phyloP scores from a whole-genome alignment of 2,113 vertebrate genomes.

The Bathybates hornii region DNA sequence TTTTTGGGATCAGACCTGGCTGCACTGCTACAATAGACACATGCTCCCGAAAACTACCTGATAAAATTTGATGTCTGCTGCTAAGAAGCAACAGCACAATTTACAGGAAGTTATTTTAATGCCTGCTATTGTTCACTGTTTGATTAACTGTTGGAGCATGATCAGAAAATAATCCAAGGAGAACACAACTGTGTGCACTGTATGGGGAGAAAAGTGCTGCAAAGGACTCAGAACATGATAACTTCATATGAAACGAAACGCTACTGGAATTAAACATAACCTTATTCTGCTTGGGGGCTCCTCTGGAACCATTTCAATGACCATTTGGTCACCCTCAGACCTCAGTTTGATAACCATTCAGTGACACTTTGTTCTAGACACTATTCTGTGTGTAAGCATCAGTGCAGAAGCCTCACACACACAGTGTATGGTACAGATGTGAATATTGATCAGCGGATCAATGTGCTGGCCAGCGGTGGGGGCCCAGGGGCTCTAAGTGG shows the following conservation, averaged over 20 bases:
- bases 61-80: neutral
- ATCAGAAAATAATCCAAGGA: neutral
- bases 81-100: neutral
- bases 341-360: neutral
- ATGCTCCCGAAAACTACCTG: neutral
- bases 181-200: neutral
- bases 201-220: neutral
- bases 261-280: neutral
- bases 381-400: slow-evolving; percentile 10
- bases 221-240: neutral
- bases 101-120: neutral
- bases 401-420: slow-evolving; percentile 1
- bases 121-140: neutral
- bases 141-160: neutral
- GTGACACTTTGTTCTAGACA: neutral
- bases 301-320: neutral
- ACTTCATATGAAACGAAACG: neutral
- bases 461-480: slow-evolving; percentile 45
- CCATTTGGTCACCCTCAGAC: neutral
- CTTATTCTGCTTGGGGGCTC: neutral
- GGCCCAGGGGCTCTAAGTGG: slow-evolving; percentile 61
- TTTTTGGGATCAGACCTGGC: neutral
- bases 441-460: slow-evolving; percentile 67
- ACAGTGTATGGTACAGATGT: slow-evolving; percentile 49
- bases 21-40: neutral